Percentiles rank a stretch among this genome's conserved stretches.
Evolutionary conservation across 2,797 vertebrate species (phyloP).

Genomic region (Cossypha heuglini): DNA sequence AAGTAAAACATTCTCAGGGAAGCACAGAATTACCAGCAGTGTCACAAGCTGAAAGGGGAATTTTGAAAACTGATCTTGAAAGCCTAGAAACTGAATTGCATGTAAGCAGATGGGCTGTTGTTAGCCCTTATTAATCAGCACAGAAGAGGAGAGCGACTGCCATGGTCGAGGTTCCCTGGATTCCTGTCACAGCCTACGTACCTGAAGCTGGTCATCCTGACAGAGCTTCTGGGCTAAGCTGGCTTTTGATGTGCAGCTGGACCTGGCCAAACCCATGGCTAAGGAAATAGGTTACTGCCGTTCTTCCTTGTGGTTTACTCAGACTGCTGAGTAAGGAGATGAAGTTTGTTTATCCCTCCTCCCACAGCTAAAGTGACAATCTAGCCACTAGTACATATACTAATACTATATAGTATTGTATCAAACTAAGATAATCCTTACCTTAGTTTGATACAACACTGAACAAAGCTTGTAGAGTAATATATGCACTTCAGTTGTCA

Average conservation of each 20-base stretch:
- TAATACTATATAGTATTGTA: too few species aligned
- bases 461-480: neutral
- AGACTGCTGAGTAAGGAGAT: neutral
- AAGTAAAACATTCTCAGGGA: neutral
- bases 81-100: neutral
- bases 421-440: neutral
- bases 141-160: neutral
- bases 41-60: neutral
- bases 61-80: neutral
- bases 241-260: neutral
- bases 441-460: neutral
- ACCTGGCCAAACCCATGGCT: neutral
- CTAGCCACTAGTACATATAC: neutral
- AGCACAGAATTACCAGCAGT: neutral
- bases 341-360: neutral
- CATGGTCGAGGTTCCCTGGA: accelerated
- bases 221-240: neutral
- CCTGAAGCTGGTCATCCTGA: neutral
- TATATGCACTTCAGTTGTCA: neutral
- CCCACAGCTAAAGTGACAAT: neutral
- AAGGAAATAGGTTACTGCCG: neutral
- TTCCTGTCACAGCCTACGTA: accelerated
- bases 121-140: neutral
- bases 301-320: neutral
- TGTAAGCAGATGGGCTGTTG: neutral